Evolutionary conservation across 37 sponge, comb jelly and placozoan genomes (phyloP).

Genomic region (Aplysina aerophoba): DNA sequence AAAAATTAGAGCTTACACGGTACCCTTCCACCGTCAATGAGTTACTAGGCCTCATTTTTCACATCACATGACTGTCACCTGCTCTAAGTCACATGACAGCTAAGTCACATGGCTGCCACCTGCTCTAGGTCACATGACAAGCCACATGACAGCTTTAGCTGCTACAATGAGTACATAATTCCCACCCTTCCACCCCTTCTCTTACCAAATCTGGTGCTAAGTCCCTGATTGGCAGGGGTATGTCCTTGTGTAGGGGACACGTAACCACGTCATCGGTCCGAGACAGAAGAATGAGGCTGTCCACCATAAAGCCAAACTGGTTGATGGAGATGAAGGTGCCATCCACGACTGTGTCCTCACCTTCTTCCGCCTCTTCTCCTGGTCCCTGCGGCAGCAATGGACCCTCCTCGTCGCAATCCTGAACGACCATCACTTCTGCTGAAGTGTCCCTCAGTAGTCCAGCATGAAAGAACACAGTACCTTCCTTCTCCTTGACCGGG

Average conservation of each 20-base stretch:
- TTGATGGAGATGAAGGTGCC: slow-evolving; percentile 24
- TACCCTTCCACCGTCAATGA: too few relatives aligned
- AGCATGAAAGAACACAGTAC: background rate
- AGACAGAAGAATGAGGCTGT: slow-evolving; percentile 52
- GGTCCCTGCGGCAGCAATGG: background rate
- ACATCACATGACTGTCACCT: too few relatives aligned
- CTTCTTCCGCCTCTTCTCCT: slow-evolving; percentile 27
- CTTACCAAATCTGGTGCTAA: slow-evolving; percentile 82
- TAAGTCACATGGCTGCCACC: too few relatives aligned
- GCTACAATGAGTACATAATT: too few relatives aligned
- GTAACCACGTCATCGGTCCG: slow-evolving; percentile 30
- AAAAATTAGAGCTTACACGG: too few relatives aligned
- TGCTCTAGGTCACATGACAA: too few relatives aligned
- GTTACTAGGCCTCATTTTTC: too few relatives aligned
- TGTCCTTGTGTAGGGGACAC: slow-evolving; percentile 68
- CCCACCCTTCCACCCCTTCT: too few relatives aligned
- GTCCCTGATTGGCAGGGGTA: slow-evolving; percentile 55
- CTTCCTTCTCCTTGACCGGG: background rate
- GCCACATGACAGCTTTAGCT: too few relatives aligned
- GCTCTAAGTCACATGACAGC: too few relatives aligned
- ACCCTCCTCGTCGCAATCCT: background rate
- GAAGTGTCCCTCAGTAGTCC: background rate
- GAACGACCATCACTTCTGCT: background rate
- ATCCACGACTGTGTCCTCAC: background rate
- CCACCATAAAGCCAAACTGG: slow-evolving; percentile 87